Conservation (phyloP, 2,113 vertebrate genomes). For the Tapirus terrestris region DNA sequence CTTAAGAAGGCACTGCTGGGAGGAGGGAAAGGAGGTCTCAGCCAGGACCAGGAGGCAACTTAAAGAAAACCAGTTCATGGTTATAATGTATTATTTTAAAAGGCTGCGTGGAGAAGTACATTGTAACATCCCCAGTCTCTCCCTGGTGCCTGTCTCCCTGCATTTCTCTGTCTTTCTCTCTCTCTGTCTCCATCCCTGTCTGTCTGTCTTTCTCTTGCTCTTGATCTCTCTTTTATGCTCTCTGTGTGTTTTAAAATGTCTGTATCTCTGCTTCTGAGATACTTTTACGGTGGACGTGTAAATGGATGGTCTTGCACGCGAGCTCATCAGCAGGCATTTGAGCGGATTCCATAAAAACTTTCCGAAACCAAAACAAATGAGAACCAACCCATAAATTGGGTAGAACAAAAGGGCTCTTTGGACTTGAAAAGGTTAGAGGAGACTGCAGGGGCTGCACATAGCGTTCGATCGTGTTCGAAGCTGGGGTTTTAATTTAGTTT, state of each 20-base stretch:
- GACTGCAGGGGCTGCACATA: slow-evolving; percentile 78
- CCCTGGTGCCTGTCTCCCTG: fast-evolving
- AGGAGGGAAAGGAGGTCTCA: neutral
- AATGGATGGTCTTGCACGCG: neutral
- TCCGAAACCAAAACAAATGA: slow-evolving; percentile 77
- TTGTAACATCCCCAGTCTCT: neutral
- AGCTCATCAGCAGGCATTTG: slow-evolving; percentile 35
- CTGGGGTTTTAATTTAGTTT: slow-evolving; percentile 82
- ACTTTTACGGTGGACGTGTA: neutral
- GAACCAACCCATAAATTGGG: slow-evolving; percentile 69
- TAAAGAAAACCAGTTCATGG: no score
- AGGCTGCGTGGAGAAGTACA: fast-evolving
- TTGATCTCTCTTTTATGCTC: neutral
- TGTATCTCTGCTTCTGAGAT: neutral
- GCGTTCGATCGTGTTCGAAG: slow-evolving; percentile 80
- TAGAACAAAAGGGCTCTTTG: slow-evolving; percentile 80
- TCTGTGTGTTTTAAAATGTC: neutral
- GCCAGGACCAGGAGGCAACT: neutral
- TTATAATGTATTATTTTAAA: neutral
- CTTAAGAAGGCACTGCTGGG: neutral
- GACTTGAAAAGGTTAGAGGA: slow-evolving; percentile 86
- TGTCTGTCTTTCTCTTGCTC: neutral
- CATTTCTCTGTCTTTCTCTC: neutral
- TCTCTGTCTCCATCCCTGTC: neutral
- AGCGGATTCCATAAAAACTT: slow-evolving; percentile 74